These are phyloP conservation scores for Drosophila ananassae DNA, from an alignment of 1,140 invertebrate genomes.

Conservation along the genomic window DNA sequence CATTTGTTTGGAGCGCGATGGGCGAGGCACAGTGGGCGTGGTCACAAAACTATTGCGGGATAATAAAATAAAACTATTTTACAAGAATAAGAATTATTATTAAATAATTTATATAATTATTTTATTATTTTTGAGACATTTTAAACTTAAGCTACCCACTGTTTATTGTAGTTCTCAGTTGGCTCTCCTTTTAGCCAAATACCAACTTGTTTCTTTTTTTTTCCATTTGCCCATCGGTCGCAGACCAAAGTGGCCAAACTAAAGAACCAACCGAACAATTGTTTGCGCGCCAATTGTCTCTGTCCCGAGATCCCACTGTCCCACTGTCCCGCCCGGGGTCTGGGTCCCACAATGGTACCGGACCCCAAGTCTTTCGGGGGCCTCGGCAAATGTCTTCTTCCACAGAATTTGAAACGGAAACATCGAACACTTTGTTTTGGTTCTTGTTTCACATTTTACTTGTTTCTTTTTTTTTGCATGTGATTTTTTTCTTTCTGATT, in stretches of 20 bases:
- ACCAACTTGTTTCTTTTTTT: constrained; percentile 65
- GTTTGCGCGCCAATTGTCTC: constrained; percentile 71
- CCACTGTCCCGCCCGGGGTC: constrained; percentile 7
- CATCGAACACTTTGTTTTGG: constrained; percentile 82
- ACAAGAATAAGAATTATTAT: no score
- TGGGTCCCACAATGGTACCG: constrained; percentile 37
- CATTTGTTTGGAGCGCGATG: constrained; percentile 35
- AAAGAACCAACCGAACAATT: constrained; percentile 72
- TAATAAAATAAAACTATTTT: no score
- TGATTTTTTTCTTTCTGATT: constrained; percentile 24
- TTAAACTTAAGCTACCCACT: not conserved
- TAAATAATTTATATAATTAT: not conserved
- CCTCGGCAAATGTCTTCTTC: constrained; percentile 77
- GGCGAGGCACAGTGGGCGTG: not conserved
- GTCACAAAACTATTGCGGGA: not conserved
- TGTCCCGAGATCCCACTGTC: constrained; percentile 60
- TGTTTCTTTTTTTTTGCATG: constrained; percentile 6
- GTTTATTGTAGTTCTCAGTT: constrained; percentile 41
- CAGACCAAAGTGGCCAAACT: constrained; percentile 37
- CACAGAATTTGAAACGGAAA: constrained; percentile 82
- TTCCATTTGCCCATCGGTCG: constrained; percentile 13
- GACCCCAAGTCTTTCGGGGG: constrained; percentile 28
- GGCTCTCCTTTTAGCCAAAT: constrained; percentile 64
- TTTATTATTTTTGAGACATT: not conserved
- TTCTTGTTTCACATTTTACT: constrained; percentile 79